phyloP scores from a whole-genome alignment of 2,113 vertebrate species.

The Bubo blakistoni region DNA sequence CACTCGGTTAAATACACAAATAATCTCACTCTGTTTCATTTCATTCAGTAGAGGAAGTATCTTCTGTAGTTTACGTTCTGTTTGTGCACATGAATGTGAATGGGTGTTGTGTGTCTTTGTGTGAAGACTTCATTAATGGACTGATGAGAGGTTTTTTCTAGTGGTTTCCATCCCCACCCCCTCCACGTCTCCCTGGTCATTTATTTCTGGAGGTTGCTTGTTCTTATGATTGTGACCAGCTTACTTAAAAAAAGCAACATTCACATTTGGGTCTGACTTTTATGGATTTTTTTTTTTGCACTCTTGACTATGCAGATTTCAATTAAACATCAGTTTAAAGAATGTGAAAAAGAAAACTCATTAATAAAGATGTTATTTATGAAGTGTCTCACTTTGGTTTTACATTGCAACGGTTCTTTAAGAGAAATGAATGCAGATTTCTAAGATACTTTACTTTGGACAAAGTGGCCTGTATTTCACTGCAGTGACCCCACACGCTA shows the following conservation, averaged over 20 bases:
- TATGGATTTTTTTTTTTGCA: background rate
- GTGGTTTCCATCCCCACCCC: background rate
- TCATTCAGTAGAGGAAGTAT: background rate
- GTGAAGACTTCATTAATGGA: background rate
- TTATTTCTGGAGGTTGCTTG: background rate
- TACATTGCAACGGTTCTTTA: background rate
- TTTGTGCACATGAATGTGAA: background rate
- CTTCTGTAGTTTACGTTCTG: background rate
- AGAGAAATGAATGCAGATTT: background rate
- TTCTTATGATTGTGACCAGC: background rate
- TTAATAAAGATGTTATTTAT: constrained; percentile 55
- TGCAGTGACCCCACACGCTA: background rate
- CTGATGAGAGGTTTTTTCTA: background rate
- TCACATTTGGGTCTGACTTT: background rate
- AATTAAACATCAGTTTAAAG: constrained; percentile 25
- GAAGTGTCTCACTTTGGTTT: constrained; percentile 14
- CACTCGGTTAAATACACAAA: background rate
- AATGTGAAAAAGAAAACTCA: constrained; percentile 39
- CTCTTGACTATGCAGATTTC: constrained; percentile 53
- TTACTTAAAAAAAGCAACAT: background rate
- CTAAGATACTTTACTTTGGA: background rate
- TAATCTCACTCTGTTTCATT: background rate
- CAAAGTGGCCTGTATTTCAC: background rate
- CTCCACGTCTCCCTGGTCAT: background rate
- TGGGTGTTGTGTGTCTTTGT: constrained; percentile 18